phyloP scores from a whole-genome alignment of 1,140 invertebrate species.

The Episyrphus balteatus region DNA sequence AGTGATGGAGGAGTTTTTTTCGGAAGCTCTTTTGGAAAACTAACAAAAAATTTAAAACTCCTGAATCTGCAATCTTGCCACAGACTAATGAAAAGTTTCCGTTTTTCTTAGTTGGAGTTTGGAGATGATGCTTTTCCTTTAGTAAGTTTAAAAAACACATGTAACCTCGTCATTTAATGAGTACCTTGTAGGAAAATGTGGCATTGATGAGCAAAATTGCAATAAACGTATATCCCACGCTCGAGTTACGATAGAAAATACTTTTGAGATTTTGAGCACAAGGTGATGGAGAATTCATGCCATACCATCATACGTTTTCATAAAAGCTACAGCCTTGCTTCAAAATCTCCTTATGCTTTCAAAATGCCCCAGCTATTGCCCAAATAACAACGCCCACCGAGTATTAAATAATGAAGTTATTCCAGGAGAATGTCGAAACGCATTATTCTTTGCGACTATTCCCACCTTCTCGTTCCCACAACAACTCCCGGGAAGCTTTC shows the following conservation, averaged over 20 bases:
- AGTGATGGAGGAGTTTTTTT: too few species aligned
- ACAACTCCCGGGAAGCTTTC: too few species aligned
- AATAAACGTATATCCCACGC: conserved; percentile 38
- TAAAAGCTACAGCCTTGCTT: not conserved
- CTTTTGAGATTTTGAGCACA: conserved; percentile 29
- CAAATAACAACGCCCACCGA: too few species aligned
- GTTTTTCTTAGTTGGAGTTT: conserved; percentile 35
- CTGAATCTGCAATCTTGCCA: conserved; percentile 15
- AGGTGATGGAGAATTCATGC: not conserved
- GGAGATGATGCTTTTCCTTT: conserved; percentile 39
- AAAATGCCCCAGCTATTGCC: not conserved
- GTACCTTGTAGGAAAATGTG: conserved; percentile 9
- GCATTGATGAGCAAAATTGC: conserved; percentile 30
- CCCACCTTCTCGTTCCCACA: not conserved
- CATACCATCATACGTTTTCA: not conserved
- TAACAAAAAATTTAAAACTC: conserved; percentile 22
- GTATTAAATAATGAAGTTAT: not conserved
- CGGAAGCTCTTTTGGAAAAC: conserved; percentile 10
- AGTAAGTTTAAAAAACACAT: not conserved
- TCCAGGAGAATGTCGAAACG: not conserved
- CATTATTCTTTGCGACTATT: not conserved
- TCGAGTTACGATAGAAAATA: conserved; percentile 35
- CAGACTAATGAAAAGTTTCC: conserved; percentile 16
- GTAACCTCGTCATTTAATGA: not conserved
- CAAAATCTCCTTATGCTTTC: not conserved